Base-by-base conservation (phyloP, 2,113 vertebrate genomes). In the Malurus elegans region DNA sequence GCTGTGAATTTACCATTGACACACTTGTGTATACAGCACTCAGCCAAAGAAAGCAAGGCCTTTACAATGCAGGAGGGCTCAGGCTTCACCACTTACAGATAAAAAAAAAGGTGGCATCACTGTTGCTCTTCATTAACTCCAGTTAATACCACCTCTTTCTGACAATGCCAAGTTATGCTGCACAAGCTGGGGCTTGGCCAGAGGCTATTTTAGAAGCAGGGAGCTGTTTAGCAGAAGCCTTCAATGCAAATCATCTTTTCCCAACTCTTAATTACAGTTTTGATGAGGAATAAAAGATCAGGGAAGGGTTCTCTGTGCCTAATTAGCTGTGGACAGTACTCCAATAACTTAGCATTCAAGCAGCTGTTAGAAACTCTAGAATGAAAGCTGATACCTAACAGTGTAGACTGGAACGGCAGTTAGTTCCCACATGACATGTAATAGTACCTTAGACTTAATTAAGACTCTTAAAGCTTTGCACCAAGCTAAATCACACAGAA, bases 321-420 rank as follows among this genome's bases (percentile, higher is more conserved):
- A 44, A 60, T 42, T 79, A 85, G 17, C 61, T 69, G 34, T 3
- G 12, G 65, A 70, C 38, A 78, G 56, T 40, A 50, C 66, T 86
- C 31, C 54, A 80, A 56, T 40, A 85, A 50, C 12, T 78, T 53
- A 23, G 8, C 21, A 60, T 38, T 60, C 25, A 83, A 45, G 21
- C 18, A 79, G 24, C 20, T 45, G 18, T 38, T 78, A 34, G 13
- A 72, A 71, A 69, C 20, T 44, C 24, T 23, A 26, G 34, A 75
- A 62, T 0, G 0, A 85, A 84, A 74, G 8, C 10, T 0, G 0
- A 21, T n/a, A 78, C 10, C 5, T 17, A 58, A 28, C 19, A 66
- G 51, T 2, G 0, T 2, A 62, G 15, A 31, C 78, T 56, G 20
- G 23, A 92, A 64, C n/a, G 75, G 79, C 74, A 82, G 16, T 34